Percentiles rank a stretch among this genome's conserved stretches.
phyloP scores from a whole-genome alignment of 2,888 invertebrate species.

The Molanna angustata region DNA sequence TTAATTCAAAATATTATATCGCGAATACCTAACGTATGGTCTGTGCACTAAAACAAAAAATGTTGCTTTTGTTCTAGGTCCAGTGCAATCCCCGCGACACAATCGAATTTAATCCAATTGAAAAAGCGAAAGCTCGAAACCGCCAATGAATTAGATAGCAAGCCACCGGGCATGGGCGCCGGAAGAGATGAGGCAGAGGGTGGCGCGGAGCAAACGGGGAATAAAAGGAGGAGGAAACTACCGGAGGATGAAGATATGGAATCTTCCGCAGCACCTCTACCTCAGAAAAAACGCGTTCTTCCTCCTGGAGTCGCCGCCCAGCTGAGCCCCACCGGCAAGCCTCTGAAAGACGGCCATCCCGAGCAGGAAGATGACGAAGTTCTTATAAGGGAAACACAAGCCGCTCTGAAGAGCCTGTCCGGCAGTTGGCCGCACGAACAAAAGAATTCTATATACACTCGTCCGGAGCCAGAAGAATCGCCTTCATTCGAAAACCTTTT shows the following conservation, averaged over 20 bases:
- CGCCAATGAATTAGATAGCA: slow-evolving; percentile 54
- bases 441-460: slow-evolving; percentile 60
- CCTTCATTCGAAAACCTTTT: slow-evolving; percentile 82
- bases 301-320: slow-evolving; percentile 42
- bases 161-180: slow-evolving; percentile 43
- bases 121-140: slow-evolving; percentile 70
- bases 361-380: slow-evolving; percentile 74
- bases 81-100: slow-evolving; percentile 54
- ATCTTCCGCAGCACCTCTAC: slow-evolving; percentile 47
- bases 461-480: slow-evolving; percentile 71
- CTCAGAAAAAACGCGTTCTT: slow-evolving; percentile 56
- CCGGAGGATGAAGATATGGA: slow-evolving; percentile 45
- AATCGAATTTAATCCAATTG: slow-evolving; percentile 61
- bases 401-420: slow-evolving; percentile 81
- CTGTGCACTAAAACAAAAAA: slow-evolving; percentile 33
- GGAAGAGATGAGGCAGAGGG: slow-evolving; percentile 50
- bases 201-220: slow-evolving; percentile 46
- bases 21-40: slow-evolving; percentile 19
- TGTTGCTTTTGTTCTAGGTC: slow-evolving; percentile 50
- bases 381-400: slow-evolving; percentile 83
- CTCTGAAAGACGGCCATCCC: slow-evolving; percentile 37
- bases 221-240: slow-evolving; percentile 42
- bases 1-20: slow-evolving; percentile 2
- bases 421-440: slow-evolving; percentile 79
- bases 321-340: slow-evolving; percentile 46